Evolutionary conservation across 2,888 invertebrate genomes (phyloP), one percentile per base, ranked within the genome.

Genomic region (Leptodirus hochenwartii): DNA sequence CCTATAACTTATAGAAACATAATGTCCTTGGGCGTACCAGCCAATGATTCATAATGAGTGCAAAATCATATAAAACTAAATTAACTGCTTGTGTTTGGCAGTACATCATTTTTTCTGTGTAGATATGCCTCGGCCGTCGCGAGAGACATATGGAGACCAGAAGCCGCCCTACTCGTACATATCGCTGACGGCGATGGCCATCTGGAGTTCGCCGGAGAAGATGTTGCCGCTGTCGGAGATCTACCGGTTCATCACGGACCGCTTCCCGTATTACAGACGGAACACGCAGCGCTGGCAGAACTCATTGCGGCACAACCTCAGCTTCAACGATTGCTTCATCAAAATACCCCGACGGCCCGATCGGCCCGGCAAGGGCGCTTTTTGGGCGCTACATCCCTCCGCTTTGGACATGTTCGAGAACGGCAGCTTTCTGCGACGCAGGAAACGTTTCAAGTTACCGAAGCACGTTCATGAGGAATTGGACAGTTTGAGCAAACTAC

Each of bases 121-220:
- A 35, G 41, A 38, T 34, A 90, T 91, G 90, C 90, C 90, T 50
- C 75, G 90, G 53, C 90, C 90, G 46, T 84, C 88, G 48, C 73
- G 90, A 43, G 88, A 88, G 60, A 84, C 87, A 34, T 91, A 91
- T 62, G 87, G 88, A 51, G 90, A 90, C 56, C 88, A 93, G 59
- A 95, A 95, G 59, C 95, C 95, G 36, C 93, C 95, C 22, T 95
- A 91, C 58, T 93, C 93, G 28, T 95, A 95, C 61, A 95, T 95
- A 51, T 90, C 91, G 27, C 62, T 95, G 39, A 95, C 93, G 22
- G 93, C 93, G 37, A 95, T 95, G 95, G 95, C 95, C 35, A 93
- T 95, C 48, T 90, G 91, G 77, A 82, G 81, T 47, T 87, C 87
- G 9, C 73, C 79, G 35, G 91, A 93, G 57, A 90, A 91, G 56